Percentiles rank a stretch among this genome's conserved stretches.
These are phyloP conservation scores for Podarcis cretensis DNA, from an alignment of 2,113 vertebrate species.

Conservation along the genomic window DNA sequence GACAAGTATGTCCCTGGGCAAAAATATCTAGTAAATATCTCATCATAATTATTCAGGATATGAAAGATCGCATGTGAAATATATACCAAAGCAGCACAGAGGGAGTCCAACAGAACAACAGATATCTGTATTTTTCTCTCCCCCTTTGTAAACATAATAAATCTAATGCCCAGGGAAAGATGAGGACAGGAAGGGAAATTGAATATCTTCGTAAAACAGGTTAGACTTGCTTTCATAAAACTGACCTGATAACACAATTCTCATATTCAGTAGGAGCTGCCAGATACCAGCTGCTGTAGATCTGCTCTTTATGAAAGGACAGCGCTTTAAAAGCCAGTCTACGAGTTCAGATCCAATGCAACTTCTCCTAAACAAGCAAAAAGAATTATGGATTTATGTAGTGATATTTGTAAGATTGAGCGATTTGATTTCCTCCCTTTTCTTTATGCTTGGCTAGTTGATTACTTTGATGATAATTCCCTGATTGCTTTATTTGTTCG, in stretches of 20 bases:
- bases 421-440: too few relatives aligned
- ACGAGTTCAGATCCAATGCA: slow-evolving; percentile 95
- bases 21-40: slow-evolving; percentile 34
- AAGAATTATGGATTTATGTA: not conserved
- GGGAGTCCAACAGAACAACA: slow-evolving; percentile 30
- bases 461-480: too few relatives aligned
- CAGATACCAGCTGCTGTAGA: slow-evolving; percentile 89
- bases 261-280: slow-evolving; percentile 96
- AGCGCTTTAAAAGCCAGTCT: slow-evolving; percentile 95
- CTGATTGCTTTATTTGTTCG: too few relatives aligned
- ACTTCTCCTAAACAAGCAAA: slow-evolving; percentile 83
- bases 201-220: not conserved
- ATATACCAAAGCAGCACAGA: not conserved
- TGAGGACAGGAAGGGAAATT: not conserved
- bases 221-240: slow-evolving; percentile 19
- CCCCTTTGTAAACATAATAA: not conserved
- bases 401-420: too few relatives aligned
- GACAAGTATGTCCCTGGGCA: slow-evolving; percentile 36
- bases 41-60: slow-evolving; percentile 44
- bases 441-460: too few relatives aligned
- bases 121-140: not conserved
- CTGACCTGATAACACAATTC: slow-evolving; percentile 93
- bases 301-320: slow-evolving; percentile 90
- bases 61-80: slow-evolving; percentile 23
- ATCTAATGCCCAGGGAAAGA: not conserved